Percentiles rank a stretch among this genome's conserved stretches.
phyloP scores from a whole-genome alignment of 2,888 invertebrate species.

The Ischnus inquisitorius region DNA sequence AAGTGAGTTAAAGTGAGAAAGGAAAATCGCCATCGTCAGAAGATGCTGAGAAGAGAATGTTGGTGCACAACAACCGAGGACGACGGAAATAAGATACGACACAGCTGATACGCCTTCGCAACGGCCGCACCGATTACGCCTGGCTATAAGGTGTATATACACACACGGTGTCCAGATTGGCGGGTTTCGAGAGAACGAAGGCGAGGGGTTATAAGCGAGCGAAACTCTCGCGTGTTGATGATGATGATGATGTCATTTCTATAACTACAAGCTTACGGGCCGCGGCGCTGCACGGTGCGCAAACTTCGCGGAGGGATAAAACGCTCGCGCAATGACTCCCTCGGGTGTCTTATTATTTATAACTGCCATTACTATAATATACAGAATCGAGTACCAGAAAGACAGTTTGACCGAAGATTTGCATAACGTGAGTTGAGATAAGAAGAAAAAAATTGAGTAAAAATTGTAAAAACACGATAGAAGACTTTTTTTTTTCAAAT shows the following conservation, averaged over 20 bases:
- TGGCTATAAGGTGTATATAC: conserved; percentile 76
- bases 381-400: not conserved
- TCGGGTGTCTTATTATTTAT: conserved; percentile 17
- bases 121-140: conserved; percentile 78
- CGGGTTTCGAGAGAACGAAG: conserved; percentile 42
- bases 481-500: conserved; percentile 5
- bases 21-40: conserved; percentile 8
- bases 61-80: conserved; percentile 53
- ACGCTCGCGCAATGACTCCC: conserved; percentile 50
- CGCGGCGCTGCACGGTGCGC: conserved; percentile 11
- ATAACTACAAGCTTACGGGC: conserved; percentile 76
- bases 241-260: conserved; percentile 84
- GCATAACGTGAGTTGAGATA: not conserved
- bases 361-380: conserved; percentile 7
- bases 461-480: not conserved
- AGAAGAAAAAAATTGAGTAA: not conserved
- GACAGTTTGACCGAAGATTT: not conserved
- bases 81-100: conserved; percentile 84
- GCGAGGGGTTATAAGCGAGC: conserved; percentile 47
- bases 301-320: conserved; percentile 63
- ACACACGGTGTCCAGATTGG: conserved; percentile 50
- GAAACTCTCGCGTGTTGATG: conserved; percentile 69
- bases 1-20: not conserved
- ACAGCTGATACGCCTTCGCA: conserved; percentile 83
- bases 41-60: conserved; percentile 72